Conservation (phyloP, 1,140 invertebrate species). For the Mylabris phalerata region DNA sequence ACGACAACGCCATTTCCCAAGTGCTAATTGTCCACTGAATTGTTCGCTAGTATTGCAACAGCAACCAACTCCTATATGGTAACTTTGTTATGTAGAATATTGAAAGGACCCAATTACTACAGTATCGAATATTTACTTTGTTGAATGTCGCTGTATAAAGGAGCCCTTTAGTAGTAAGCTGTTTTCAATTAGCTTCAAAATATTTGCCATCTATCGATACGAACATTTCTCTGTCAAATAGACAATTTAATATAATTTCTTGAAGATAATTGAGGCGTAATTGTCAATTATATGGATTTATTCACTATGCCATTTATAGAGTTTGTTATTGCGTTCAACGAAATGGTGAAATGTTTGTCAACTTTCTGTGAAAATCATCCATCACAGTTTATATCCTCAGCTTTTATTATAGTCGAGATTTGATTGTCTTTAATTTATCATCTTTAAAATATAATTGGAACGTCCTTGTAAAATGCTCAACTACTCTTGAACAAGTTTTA, state of each 20-base stretch:
- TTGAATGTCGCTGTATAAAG: too few species aligned
- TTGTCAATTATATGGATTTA: too few species aligned
- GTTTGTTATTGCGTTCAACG: not conserved
- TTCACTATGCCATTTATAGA: not conserved
- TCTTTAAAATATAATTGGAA: conserved; percentile 24
- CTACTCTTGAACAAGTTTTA: conserved; percentile 12
- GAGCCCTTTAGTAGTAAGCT: too few species aligned
- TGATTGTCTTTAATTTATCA: conserved; percentile 23
- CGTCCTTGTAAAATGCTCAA: conserved; percentile 23
- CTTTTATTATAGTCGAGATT: conserved; percentile 23
- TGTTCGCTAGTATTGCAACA: conserved; percentile 14
- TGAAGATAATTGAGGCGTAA: too few species aligned
- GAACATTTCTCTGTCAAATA: too few species aligned
- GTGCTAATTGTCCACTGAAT: conserved; percentile 22
- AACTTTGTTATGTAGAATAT: conserved; percentile 20
- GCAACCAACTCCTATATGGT: conserved; percentile 1
- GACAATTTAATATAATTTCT: too few species aligned
- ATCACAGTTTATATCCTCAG: conserved; percentile 14
- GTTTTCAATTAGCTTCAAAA: too few species aligned
- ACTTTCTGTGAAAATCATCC: conserved; percentile 5
- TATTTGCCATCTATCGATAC: too few species aligned
- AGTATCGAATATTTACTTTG: too few species aligned
- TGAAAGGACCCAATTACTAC: conserved; percentile 3
- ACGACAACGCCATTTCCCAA: conserved; percentile 16
- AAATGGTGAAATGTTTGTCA: not conserved